Evolutionary conservation across 2,797 vertebrate genomes (phyloP).

Genomic region (Characodon lateralis): DNA sequence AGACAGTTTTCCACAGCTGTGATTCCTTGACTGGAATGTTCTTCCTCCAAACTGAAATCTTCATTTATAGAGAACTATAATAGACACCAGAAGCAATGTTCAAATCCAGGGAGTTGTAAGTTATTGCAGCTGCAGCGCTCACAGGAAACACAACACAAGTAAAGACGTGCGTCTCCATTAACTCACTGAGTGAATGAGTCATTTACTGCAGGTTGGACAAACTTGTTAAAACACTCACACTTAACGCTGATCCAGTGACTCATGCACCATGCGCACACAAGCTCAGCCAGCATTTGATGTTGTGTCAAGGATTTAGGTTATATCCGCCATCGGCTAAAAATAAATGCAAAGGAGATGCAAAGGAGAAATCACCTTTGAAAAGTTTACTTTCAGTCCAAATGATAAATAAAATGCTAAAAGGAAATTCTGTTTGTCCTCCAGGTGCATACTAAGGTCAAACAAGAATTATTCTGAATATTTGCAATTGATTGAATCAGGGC

Average conservation of each 20-base stretch:
- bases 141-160: slow-evolving; percentile 44
- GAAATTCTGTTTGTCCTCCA: slow-evolving; percentile 61
- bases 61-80: slow-evolving; percentile 50
- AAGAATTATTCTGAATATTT: slow-evolving; percentile 63
- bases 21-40: slow-evolving; percentile 48
- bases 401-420: slow-evolving; percentile 34
- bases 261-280: slow-evolving; percentile 66
- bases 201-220: slow-evolving; percentile 70
- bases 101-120: slow-evolving; percentile 67
- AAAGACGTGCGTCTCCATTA: slow-evolving; percentile 46
- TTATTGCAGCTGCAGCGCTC: slow-evolving; percentile 71
- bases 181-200: slow-evolving; percentile 56
- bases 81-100: slow-evolving; percentile 63
- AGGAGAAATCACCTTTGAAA: slow-evolving; percentile 64
- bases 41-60: slow-evolving; percentile 37
- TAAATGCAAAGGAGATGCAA: slow-evolving; percentile 56
- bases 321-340: slow-evolving; percentile 66
- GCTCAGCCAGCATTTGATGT: slow-evolving; percentile 69
- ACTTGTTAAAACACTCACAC: slow-evolving; percentile 75
- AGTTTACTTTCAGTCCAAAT: slow-evolving; percentile 40
- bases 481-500: slow-evolving; percentile 50
- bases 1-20: slow-evolving; percentile 25
- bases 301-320: slow-evolving; percentile 71
- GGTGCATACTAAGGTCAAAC: slow-evolving; percentile 62
- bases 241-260: slow-evolving; percentile 67